A percentile compares a stretch with the other conserved stretches of the same genome.
Evolutionary conservation across 1,140 invertebrate genomes (phyloP).

Genomic region (Bombus terrestris): DNA sequence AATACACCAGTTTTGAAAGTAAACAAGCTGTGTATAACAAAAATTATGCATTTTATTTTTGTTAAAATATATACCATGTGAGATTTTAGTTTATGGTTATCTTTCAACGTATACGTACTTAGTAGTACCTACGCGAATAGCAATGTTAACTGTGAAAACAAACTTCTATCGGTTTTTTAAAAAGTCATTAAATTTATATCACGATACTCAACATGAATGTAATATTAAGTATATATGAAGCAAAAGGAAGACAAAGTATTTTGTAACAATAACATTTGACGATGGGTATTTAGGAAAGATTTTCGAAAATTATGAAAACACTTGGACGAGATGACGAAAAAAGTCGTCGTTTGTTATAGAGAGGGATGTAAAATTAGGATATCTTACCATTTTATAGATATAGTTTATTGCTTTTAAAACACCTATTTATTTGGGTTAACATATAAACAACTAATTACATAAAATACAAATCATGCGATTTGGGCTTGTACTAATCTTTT

Average conservation of each 20-base stretch:
- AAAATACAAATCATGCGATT: constrained; percentile 15
- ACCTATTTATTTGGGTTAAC: background rate
- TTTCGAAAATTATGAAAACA: background rate
- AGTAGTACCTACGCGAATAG: background rate
- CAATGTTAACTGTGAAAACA: background rate
- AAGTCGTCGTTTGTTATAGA: background rate
- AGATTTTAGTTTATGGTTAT: constrained; percentile 2
- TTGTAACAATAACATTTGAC: background rate
- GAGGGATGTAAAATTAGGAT: background rate
- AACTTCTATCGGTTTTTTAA: background rate
- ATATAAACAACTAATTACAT: background rate
- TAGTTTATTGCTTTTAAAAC: background rate
- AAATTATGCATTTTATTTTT: background rate
- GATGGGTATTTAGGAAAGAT: background rate
- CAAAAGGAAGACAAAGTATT: background rate
- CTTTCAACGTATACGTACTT: background rate
- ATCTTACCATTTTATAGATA: background rate
- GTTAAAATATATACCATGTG: background rate
- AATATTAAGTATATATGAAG: background rate
- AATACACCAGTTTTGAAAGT: background rate
- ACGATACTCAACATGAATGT: background rate
- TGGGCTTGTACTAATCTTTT: background rate
- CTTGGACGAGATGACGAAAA: background rate
- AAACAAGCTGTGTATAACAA: no score
- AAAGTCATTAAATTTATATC: background rate